phyloP scores from a whole-genome alignment of 2,888 invertebrate species.

The Bombyx huttoni region DNA sequence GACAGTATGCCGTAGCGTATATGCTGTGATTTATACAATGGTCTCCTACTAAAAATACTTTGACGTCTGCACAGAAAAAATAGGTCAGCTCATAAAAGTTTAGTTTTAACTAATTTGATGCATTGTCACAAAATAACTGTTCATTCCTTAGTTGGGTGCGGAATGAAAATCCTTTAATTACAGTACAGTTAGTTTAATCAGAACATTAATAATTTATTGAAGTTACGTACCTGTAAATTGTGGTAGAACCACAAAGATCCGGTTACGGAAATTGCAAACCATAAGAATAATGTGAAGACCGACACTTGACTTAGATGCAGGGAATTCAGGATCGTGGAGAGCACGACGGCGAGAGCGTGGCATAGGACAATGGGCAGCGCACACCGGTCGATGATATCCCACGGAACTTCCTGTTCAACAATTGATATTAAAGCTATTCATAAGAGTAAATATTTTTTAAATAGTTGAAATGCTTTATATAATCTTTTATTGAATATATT shows the following conservation, averaged over 20 bases:
- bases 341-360: slow-evolving; percentile 83
- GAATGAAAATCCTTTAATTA: too few relatives aligned
- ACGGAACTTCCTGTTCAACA: slow-evolving; percentile 74
- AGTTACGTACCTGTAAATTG: slow-evolving; percentile 80
- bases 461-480: neutral
- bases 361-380: slow-evolving; percentile 84
- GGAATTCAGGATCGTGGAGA: slow-evolving; percentile 80
- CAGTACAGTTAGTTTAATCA: too few relatives aligned
- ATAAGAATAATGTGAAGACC: slow-evolving; percentile 83
- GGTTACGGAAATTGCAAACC: slow-evolving; percentile 81
- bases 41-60: too few relatives aligned
- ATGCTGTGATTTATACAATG: too few relatives aligned
- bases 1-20: too few relatives aligned
- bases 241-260: slow-evolving; percentile 87
- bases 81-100: too few relatives aligned
- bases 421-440: too few relatives aligned
- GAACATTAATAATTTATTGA: too few relatives aligned
- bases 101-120: too few relatives aligned
- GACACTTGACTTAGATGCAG: slow-evolving; percentile 82
- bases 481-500: neutral
- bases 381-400: slow-evolving; percentile 81
- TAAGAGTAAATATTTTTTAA: neutral
- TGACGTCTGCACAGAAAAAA: too few relatives aligned
- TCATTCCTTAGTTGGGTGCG: too few relatives aligned
- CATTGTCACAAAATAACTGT: too few relatives aligned